Conservation (phyloP, 2,113 vertebrate species). For the Phaethon lepturus region DNA sequence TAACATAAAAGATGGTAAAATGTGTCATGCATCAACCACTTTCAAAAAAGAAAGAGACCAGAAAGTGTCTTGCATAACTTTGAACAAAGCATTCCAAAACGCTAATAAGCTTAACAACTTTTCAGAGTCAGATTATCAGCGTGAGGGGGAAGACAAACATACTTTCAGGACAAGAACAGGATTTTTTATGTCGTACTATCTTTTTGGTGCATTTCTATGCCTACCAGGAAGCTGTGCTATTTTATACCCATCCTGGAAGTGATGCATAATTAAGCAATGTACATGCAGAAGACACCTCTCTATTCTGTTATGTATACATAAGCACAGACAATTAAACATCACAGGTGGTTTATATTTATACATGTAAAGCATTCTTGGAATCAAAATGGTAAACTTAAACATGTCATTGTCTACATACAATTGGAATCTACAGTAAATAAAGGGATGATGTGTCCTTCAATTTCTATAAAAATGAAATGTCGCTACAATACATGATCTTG, state of each 20-base stretch:
- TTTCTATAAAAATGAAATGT: background rate
- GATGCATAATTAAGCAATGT: background rate
- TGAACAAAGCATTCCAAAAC: conserved; percentile 11
- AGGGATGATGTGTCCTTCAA: background rate
- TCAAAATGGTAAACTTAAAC: background rate
- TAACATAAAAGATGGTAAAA: background rate
- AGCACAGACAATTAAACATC: background rate
- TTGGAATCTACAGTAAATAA: background rate
- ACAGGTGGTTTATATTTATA: background rate
- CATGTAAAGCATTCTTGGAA: rapidly evolving
- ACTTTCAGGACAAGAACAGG: background rate
- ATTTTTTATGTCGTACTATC: background rate
- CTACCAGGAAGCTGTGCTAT: background rate
- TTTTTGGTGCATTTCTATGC: background rate
- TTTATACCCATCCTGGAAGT: background rate
- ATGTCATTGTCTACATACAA: background rate
- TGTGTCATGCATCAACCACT: background rate
- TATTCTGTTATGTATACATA: background rate
- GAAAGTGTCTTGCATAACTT: background rate
- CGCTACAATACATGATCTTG: background rate
- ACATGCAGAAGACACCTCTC: background rate
- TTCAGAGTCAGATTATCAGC: background rate
- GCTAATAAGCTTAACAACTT: background rate
- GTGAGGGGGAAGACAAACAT: background rate
- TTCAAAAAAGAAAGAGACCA: background rate